Evolutionary conservation across 2,797 vertebrate species (phyloP), one percentile per base, ranked within the genome.

Genomic region (Sebastes hopkinsi): DNA sequence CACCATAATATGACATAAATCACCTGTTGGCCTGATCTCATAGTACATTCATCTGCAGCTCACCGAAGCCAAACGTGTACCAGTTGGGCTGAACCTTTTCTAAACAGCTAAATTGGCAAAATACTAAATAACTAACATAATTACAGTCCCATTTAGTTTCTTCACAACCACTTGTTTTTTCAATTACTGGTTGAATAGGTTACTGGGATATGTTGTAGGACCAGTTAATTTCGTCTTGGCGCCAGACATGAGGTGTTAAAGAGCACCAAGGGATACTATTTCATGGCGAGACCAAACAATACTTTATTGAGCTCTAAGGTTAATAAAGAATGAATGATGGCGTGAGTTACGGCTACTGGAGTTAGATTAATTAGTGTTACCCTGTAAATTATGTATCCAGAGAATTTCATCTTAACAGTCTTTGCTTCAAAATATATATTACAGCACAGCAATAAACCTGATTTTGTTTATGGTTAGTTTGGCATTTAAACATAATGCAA

Each of bases 301-400:
- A 16, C 29, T 58, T 62, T 18, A 55, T 34, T 14, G n/a, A 54
- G 4, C 23, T 42, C 32, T 4, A 2, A 13, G n/a, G 36, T 68
- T 59, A 12, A 61, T 77, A 67, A 72, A 78, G 61, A 68, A 83
- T 78, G 16, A 61, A 80, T 69, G 67, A 69, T 18, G 65, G 25
- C 11, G 20, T 68, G 46, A 70, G 50, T 65, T 42, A 68, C 36
- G 11, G 56, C 2, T 25, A 52, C 61, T 12, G 10, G 18, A 68
- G 46, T 23, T 70, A 54, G 64, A 59, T n/a, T 18, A 32, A 32
- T 56, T 56, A 23, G 32, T 14, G 68, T 69, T 25, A 72, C 55
- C 34, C 68, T n/a, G 13, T 75, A 42, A 61, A 72, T 75, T 52
- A 64, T 78, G 5, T 7, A 60, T 66, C 4, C 22, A 67, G 30